Evolutionary conservation across 2,113 vertebrate genomes (phyloP), one percentile per base, ranked within the genome.

Genomic region (Corynorhinus townsendii): DNA sequence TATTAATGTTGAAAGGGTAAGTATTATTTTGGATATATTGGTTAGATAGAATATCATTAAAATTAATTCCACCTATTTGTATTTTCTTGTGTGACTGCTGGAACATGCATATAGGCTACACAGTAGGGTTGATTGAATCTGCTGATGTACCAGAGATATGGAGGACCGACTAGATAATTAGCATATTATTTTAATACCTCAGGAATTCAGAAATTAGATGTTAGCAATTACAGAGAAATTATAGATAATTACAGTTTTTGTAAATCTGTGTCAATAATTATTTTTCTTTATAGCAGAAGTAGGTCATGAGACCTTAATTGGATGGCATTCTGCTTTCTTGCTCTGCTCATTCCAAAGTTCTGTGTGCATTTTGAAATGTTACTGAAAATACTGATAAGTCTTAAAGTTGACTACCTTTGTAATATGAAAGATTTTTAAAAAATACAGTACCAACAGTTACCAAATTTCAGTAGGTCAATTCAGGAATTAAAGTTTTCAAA

Each of bases 191-290:
- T 89, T 93, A 80, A 33, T 90, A n/a, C 80, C 20, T 40, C 14
- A 86, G 52, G 33, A 47, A 83, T 45, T 88, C 15, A 82, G 35
- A 84, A 81, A 49, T 87, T 80, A 49, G 15, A 28, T 80, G 38
- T 80, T 80, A 75, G 75, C 22, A 80, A 30, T 91, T 89, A 72
- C 2, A 83, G 84, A 71, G 75, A 94, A 94, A 64, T 85, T 64
- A 86, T 77, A 75, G 47, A 28, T 64, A 72, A 19, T 90, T 91
- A 38, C 62, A 86, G 14, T 77, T 90, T 84, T 24, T 47, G 35
- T 86, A 45, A 64, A 28, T n/a, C 11, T 75, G 68, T 62, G 22
- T 86, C 43, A 93, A 2, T 66, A 43, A 40, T 79, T 89, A 26
- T 59, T 92, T 72, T 83, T 66, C 15, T 89, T 75, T 77, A 19